Base-by-base conservation (phyloP, 2,888 invertebrate genomes). In the Hydrotaea cyrtoneurina region DNA sequence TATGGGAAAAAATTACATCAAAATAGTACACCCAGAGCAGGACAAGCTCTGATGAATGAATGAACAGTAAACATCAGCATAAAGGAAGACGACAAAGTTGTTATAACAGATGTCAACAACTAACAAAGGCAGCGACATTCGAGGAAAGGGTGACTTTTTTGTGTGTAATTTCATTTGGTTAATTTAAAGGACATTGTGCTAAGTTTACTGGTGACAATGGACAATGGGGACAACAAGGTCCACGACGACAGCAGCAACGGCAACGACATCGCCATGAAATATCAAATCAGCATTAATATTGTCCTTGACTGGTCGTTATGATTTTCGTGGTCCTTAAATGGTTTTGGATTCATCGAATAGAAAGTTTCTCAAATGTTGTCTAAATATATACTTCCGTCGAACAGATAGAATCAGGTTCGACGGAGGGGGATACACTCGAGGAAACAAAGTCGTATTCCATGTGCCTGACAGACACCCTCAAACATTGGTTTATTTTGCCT, bases 131-230 rank as follows among this genome's bases (percentile, higher is more conserved):
- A 39, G 11, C 19, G 66, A 5, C 55, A 2, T 36, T 43, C 39
- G 26, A 13, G 36, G 57, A 76, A 57, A 80, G 77, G 79, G 80
- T 77, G 43, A 77, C 57, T 57, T 79, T 83, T 19, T n/a, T n/a
- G n/a, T 55, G 55, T 77, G 76, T 83, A 74, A 80, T 77, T 79
- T 73, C 7, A 76, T 80, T 69, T 73, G 77, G 83, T 80, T 80
- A 83, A 79, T 83, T 83, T 79, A 79, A 83, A 23, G 64, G 77
- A 79, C 77, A 80, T 80, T 80, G 83, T 83, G 64, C 62, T 59
- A 53, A 36, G 11, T 21, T 19, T 55, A 21, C 55, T 55, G 55
- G 55, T 55, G 53, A 53, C 53, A 55, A 55, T 55, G 21, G 55
- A 19, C 55, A 21, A 21, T 13, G 23, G n/a, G n/a, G n/a, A n/a